Base-by-base conservation (phyloP, 2,113 vertebrate species). In the Propithecus coquereli region DNA sequence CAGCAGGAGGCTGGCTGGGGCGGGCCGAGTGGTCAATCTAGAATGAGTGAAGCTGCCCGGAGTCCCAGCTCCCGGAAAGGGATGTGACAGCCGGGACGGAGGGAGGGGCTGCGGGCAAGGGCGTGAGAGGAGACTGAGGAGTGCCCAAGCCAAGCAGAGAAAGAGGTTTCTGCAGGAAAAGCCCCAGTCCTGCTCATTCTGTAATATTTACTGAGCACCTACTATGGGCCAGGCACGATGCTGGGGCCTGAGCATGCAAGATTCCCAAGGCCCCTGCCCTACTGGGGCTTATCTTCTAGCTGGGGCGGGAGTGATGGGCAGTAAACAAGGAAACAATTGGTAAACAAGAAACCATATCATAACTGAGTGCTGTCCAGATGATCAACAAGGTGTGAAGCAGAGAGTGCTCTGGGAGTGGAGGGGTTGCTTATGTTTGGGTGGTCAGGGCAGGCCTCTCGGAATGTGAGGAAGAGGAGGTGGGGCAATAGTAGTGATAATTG, bases 31-130 rank as follows among this genome's bases (percentile, higher is more conserved):
- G 52, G 17, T 54, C 25, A 2, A 59, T 3, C 1, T 16, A 34
- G 68, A 59, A 34, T 10, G 32, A 37, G 5, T 13, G 63, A 34
- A 22, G 11, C 11, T 23, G 20, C 59, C 32, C 17, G 2, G 65
- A 63, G 20, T 22, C 71, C 37, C 20, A 4, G 47, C 40, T 59
- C 73, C 52, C 0, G 43, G 32, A 66, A 22, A 54, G 17, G 71
- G 30, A 22, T 0, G 3, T 6, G n/a, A 66, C 17, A n/a, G 8
- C 8, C 66, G 11, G 34, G 61, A 40, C 23, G 34, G 17, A 68
- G 22, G 37, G n/a, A 16, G 13, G 18, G 22, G 23, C n/a, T 32
- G 22, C 4, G 37, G 27, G 20, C 3, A 0, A 8, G 16, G 9
- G 8, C 13, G 12, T 65, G 59, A n/a, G 2, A 59, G 77, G 47